These are phyloP conservation scores for Rhagologus leucostigma DNA, from an alignment of 2,113 vertebrate species.

Conservation along the genomic window DNA sequence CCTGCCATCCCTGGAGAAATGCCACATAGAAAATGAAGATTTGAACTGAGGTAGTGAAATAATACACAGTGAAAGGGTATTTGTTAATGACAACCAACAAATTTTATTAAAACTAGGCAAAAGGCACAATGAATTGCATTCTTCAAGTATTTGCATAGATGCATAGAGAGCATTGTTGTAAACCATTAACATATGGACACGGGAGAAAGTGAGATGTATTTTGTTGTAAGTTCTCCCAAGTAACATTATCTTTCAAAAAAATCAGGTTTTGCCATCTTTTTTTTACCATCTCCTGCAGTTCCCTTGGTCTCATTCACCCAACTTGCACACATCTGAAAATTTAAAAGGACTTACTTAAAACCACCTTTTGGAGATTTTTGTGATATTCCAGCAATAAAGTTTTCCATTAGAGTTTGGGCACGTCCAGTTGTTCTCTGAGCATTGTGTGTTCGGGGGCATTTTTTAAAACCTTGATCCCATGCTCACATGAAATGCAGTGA, in stretches of 20 bases:
- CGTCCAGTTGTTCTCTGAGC: background rate
- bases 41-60: background rate
- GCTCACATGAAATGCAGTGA: background rate
- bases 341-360: background rate
- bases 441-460: background rate
- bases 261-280: constrained; percentile 8
- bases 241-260: background rate
- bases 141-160: constrained; percentile 82
- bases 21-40: background rate
- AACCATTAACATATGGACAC: constrained; percentile 64
- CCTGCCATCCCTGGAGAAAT: background rate
- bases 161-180: constrained; percentile 73
- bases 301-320: background rate
- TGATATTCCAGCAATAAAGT: background rate
- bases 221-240: constrained; percentile 31
- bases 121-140: constrained; percentile 74
- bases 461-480: background rate
- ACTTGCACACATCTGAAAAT: background rate
- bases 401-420: background rate
- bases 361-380: background rate
- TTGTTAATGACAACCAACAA: constrained; percentile 31
- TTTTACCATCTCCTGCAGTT: background rate
- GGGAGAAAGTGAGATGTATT: constrained; percentile 45
- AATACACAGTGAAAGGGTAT: background rate
- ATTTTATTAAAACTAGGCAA: constrained; percentile 76